Conservation (phyloP, 2,113 vertebrate genomes). For the Carassius carassius region DNA sequence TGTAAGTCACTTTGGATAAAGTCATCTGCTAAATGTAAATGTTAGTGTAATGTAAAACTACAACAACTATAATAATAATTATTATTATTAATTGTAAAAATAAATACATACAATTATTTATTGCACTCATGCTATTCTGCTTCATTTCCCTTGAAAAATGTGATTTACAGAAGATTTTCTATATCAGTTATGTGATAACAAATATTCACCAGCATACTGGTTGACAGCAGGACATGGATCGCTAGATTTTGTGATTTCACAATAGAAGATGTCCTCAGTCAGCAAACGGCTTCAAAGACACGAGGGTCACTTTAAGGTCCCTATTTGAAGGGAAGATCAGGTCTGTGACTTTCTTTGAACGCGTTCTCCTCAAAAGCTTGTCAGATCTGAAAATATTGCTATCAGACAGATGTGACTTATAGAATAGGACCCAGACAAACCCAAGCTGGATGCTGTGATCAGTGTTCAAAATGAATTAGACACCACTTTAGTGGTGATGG, state of each 20-base stretch:
- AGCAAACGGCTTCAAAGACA: slow-evolving; percentile 9
- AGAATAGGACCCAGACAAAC: background rate
- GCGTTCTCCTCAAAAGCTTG: background rate
- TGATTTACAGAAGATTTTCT: background rate
- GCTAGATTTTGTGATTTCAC: slow-evolving; percentile 27
- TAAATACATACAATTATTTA: no score
- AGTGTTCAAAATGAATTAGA: slow-evolving; percentile 20
- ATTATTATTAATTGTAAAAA: no score
- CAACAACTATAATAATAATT: no score
- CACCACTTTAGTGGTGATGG: background rate
- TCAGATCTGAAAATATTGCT: slow-evolving; percentile 12
- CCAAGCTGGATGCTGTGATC: slow-evolving; percentile 4
- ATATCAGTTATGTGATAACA: background rate
- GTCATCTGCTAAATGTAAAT: no score
- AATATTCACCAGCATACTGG: background rate
- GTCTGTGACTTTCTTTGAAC: slow-evolving; percentile 14
- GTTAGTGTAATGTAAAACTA: no score
- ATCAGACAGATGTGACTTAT: background rate
- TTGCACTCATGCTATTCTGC: background rate
- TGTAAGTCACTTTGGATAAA: no score
- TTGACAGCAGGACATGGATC: background rate
- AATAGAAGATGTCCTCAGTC: background rate
- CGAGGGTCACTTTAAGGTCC: slow-evolving; percentile 7
- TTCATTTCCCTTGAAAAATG: background rate
- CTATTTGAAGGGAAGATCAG: slow-evolving; percentile 23